Evolutionary conservation across 1,140 invertebrate species (phyloP), one percentile per base, ranked within the genome.

Genomic region (Rhopalosiphum padi): DNA sequence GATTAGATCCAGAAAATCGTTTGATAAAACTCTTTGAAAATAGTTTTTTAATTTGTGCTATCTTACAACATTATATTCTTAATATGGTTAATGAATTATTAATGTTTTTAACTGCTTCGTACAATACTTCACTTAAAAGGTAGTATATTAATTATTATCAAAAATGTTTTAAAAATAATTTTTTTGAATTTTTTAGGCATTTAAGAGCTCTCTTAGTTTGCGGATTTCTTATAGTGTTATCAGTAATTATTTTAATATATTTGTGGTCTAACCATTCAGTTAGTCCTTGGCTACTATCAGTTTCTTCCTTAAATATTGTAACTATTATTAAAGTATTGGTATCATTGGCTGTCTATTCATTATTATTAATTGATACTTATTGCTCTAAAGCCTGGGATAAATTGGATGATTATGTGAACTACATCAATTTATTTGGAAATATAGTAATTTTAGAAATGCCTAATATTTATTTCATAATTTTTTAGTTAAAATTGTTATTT

Each of bases 351-450:
- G 98, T 99, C 23, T 99, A 99, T 95, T 96, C 96, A 1, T 96
- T 99, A 77, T 99, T 99, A 95, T 96, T 99, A 46, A 96, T 98
- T 90, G 98, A 99, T 95, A 97, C 98, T 0, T 97, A 97, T 89
- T 96, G 97, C 35, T 97, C 97, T 90, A 97, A 97, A 30, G 98
- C 98, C 94, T 99, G 98, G 98, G 98, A 99, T 95, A 97, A 97
- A 94, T 95, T 99, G 1, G 99, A 99, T 95, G 98, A 99, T 95
- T 98, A 98, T 95, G 97, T 99, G 0, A 99, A 99, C 95, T 98
- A 98, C 94, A 98, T 99, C 51, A 96, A 97, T 91, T 97, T 98
- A 2, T 97, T 98, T 94, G 98, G 98, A 3, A 98, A 98, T 95
- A 97, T 97, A 0, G 96, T 98, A 30, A 94, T 94, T 92, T 41